Percentiles rank a stretch among this genome's conserved stretches.
These are phyloP conservation scores for Chelidonichthys spinosus DNA, from an alignment of 2,797 vertebrate species.

Conservation along the genomic window DNA sequence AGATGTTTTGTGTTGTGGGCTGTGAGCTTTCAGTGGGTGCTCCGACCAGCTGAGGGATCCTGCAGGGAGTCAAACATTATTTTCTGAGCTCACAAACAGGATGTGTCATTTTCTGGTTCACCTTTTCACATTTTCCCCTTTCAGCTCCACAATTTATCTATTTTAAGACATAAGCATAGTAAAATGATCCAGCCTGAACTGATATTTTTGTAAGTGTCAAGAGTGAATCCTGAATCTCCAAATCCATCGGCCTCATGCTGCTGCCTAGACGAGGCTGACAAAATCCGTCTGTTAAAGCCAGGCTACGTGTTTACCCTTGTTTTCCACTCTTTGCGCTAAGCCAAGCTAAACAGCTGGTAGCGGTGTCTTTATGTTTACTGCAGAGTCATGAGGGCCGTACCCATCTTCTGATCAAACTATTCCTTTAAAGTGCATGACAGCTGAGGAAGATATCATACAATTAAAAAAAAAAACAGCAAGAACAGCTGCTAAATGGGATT, in stretches of 20 bases:
- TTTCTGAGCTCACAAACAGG: conserved; percentile 15
- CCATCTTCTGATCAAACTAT: neutral
- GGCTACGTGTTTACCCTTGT: neutral
- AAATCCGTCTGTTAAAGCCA: neutral
- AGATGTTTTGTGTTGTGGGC: conserved; percentile 47
- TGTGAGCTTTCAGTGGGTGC: conserved; percentile 39
- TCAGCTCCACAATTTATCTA: neutral
- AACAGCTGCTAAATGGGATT: neutral
- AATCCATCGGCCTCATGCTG: neutral
- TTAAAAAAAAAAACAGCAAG: neutral
- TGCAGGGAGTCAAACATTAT: conserved; percentile 17
- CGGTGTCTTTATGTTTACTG: neutral
- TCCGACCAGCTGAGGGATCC: conserved; percentile 22
- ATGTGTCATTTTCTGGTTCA: neutral
- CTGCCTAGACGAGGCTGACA: neutral
- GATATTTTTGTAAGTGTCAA: neutral
- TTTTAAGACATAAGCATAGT: neutral
- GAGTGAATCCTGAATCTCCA: neutral
- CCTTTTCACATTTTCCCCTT: neutral
- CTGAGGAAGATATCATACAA: neutral
- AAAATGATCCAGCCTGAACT: neutral
- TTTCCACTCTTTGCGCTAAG: neutral
- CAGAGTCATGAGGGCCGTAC: neutral
- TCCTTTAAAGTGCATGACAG: neutral
- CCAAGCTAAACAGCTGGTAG: neutral